Base-by-base conservation (phyloP, 1,140 invertebrate genomes). In the Uloborus diversus region DNA sequence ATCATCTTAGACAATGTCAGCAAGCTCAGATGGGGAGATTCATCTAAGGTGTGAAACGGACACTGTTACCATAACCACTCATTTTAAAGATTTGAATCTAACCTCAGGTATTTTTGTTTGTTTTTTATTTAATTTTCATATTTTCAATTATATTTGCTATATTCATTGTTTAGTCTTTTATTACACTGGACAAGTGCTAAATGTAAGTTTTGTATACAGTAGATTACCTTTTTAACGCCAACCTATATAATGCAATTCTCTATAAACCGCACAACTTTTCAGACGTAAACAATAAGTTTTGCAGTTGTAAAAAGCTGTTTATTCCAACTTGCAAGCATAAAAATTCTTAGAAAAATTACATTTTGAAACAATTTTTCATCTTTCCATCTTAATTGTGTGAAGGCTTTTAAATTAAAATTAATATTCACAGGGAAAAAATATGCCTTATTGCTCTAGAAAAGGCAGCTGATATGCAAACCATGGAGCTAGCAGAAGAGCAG, bases 11-110 rank as follows among this genome's bases (percentile, higher is more conserved):
- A 88, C 89, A 20, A 87, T 96, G 4, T 89, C 89, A 81, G 94
- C 92, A 0, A 92, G 91, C 71, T 89, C 90, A 35, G 86, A 87
- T 69, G 94, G 94, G 11, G 88, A 91, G 80, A 86, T 96, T 20
- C 90, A 90, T 61, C 85, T 96, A 2, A 91, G 92, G 81, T 91
- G 94, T 9, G 91, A 92, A 83, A 93, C 92, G 3, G 92, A 93
- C 82, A 90, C 90, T 85, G 93, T 92, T 0, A 92, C 90, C 14
- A 90, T 96, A 20, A 91, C 92, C 14, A 93, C 93, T 0, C 90
- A 93, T 83, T 96, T 95, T 83, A 90, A 90, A 83, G 90, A 91
- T 82, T 85, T 89, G 0, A 56, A 84, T 30, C 66, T 83, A 42
- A 66, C 69, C 28, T 82, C 66, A 23, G 51, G 59, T 71, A 47